Conservation (phyloP, 2,888 invertebrate genomes). For the Octonoba sinensis region DNA sequence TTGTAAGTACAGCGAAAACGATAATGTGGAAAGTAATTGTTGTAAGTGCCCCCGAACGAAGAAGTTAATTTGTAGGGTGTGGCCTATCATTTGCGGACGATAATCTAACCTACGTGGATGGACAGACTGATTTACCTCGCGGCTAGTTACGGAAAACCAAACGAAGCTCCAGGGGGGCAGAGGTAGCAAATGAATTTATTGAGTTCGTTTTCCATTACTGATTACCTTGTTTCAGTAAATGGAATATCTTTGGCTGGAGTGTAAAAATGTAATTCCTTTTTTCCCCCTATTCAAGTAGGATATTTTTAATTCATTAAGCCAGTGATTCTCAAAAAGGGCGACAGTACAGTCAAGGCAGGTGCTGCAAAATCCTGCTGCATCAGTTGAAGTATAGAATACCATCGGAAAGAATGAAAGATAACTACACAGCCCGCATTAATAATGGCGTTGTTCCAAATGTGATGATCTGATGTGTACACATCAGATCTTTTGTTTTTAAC, state of each 20-base stretch:
- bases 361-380: too few relatives aligned
- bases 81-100: slow-evolving; percentile 58
- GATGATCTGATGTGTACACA: too few relatives aligned
- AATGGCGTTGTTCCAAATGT: too few relatives aligned
- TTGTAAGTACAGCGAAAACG: slow-evolving; percentile 64
- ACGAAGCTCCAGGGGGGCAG: slow-evolving; percentile 18
- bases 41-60: slow-evolving; percentile 59
- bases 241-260: slow-evolving; percentile 42
- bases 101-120: slow-evolving; percentile 61
- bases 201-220: slow-evolving; percentile 57
- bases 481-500: too few relatives aligned
- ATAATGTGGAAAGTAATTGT: slow-evolving; percentile 64
- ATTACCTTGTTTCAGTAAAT: slow-evolving; percentile 36
- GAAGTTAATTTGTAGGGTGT: slow-evolving; percentile 64
- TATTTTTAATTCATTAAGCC: too few relatives aligned
- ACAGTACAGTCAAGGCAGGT: too few relatives aligned
- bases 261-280: neutral
- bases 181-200: slow-evolving; percentile 48
- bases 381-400: too few relatives aligned
- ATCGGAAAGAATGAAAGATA: too few relatives aligned
- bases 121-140: slow-evolving; percentile 44
- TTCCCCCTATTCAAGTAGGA: too few relatives aligned
- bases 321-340: too few relatives aligned
- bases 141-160: slow-evolving; percentile 40
- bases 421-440: too few relatives aligned